Percentiles rank a stretch among this genome's conserved stretches.
phyloP scores from a whole-genome alignment of 2,113 vertebrate genomes.

The Heteronetta atricapilla region DNA sequence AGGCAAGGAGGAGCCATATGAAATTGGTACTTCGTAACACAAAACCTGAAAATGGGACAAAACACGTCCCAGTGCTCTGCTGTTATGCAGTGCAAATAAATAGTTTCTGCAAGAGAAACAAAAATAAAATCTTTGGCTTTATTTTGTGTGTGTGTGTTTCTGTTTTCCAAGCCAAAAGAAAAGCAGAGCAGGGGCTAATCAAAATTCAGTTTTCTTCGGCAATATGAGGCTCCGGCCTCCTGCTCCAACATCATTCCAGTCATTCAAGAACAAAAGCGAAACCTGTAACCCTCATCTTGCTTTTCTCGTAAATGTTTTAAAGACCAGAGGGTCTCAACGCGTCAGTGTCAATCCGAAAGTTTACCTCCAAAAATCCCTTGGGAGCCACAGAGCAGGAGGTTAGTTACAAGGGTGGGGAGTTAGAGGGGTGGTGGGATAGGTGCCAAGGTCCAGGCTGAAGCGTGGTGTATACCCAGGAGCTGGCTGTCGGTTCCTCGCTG shows the following conservation, averaged over 20 bases:
- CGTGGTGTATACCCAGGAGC: neutral
- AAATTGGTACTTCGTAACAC: neutral
- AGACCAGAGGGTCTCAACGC: neutral
- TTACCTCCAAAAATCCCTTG: neutral
- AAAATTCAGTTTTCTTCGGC: neutral
- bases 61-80: neutral
- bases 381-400: neutral
- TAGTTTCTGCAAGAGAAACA: neutral
- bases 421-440: neutral
- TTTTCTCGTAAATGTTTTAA: neutral
- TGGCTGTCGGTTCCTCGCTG: neutral
- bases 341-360: neutral
- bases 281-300: neutral
- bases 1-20: neutral
- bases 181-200: neutral
- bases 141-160: no score
- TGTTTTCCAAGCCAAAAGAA: neutral
- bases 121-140: neutral
- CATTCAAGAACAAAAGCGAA: neutral
- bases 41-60: neutral
- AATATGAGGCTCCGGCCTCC: neutral
- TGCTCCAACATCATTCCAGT: neutral
- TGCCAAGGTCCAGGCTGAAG: neutral
- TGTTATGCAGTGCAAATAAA: neutral
- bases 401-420: no score